These are phyloP conservation scores for Eurytoma adleriae DNA, from an alignment of 2,888 invertebrate species.

Conservation along the genomic window DNA sequence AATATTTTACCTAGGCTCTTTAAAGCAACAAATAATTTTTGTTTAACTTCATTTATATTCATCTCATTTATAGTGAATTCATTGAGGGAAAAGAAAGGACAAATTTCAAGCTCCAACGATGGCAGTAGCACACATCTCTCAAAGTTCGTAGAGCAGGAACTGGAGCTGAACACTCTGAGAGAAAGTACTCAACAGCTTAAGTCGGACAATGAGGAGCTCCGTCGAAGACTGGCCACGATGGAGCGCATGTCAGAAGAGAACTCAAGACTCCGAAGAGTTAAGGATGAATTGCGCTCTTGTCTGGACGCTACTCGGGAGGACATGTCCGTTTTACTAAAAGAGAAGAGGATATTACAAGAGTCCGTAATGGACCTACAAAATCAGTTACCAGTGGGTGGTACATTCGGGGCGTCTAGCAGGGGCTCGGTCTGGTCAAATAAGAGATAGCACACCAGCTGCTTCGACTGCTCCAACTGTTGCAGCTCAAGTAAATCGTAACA, in stretches of 20 bases:
- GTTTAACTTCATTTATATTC: not conserved
- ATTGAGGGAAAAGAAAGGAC: conserved; percentile 57
- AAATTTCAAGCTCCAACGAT: conserved; percentile 53
- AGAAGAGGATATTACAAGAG: conserved; percentile 85
- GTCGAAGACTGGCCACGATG: conserved; percentile 79
- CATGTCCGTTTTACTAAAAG: conserved; percentile 83
- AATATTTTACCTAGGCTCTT: conserved; percentile 14
- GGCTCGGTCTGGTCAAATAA: conserved; percentile 78
- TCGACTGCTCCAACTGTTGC: conserved; percentile 84
- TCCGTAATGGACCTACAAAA: conserved; percentile 83
- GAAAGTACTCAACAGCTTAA: conserved; percentile 78
- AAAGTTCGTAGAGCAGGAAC: conserved; percentile 74
- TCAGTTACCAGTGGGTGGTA: conserved; percentile 70
- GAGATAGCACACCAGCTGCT: conserved; percentile 84
- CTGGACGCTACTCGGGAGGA: conserved; percentile 86
- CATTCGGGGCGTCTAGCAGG: conserved; percentile 67
- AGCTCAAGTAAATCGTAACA: conserved; percentile 72
- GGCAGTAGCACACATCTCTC: conserved; percentile 57
- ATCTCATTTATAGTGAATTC: conserved; percentile 62
- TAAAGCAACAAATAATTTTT: not conserved
- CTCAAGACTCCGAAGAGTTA: conserved; percentile 76
- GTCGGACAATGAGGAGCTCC: conserved; percentile 82
- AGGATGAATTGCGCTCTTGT: conserved; percentile 81
- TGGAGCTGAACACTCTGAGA: conserved; percentile 76
- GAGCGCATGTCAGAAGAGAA: conserved; percentile 81